Percentiles rank a stretch among this genome's conserved stretches.
Evolutionary conservation across 2,888 invertebrate genomes (phyloP).

Genomic region (Liposcelis brunnea): DNA sequence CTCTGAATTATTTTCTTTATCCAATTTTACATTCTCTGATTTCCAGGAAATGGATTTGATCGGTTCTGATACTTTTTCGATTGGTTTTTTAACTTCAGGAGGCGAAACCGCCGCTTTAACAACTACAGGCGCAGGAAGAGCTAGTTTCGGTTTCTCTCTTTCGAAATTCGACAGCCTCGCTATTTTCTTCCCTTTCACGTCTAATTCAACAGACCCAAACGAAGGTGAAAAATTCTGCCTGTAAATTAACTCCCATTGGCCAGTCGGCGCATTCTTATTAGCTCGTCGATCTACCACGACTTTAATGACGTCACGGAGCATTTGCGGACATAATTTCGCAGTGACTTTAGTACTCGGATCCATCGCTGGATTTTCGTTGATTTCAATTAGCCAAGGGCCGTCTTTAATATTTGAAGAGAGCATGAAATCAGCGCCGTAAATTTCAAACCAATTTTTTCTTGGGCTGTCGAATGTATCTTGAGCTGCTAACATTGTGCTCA

Average conservation of each 20-base stretch:
- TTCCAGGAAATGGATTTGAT: too few relatives aligned
- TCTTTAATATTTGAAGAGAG: conserved; percentile 58
- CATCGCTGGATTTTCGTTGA: conserved; percentile 86
- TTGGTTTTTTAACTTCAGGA: too few relatives aligned
- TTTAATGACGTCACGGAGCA: conserved; percentile 80
- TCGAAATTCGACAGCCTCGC: too few relatives aligned
- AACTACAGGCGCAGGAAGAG: too few relatives aligned
- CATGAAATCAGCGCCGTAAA: conserved; percentile 94
- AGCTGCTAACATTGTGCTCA: conserved; percentile 69
- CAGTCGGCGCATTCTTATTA: conserved; percentile 12
- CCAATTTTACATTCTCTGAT: too few relatives aligned
- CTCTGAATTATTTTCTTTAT: too few relatives aligned
- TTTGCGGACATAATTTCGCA: conserved; percentile 66
- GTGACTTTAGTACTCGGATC: conserved; percentile 83
- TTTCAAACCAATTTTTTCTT: conserved; percentile 31
- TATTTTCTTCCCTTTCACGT: too few relatives aligned
- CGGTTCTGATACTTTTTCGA: too few relatives aligned
- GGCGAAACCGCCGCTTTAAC: too few relatives aligned
- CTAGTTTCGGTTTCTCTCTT: too few relatives aligned
- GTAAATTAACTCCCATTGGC: conserved; percentile 12
- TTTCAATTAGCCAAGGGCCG: conserved; percentile 84
- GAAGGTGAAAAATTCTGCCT: conserved; percentile 7
- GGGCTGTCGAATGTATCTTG: conserved; percentile 60
- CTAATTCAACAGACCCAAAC: too few relatives aligned
- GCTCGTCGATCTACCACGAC: conserved; percentile 13